Conservation (phyloP, 2,888 invertebrate species). For the Napeogenes inachia region DNA sequence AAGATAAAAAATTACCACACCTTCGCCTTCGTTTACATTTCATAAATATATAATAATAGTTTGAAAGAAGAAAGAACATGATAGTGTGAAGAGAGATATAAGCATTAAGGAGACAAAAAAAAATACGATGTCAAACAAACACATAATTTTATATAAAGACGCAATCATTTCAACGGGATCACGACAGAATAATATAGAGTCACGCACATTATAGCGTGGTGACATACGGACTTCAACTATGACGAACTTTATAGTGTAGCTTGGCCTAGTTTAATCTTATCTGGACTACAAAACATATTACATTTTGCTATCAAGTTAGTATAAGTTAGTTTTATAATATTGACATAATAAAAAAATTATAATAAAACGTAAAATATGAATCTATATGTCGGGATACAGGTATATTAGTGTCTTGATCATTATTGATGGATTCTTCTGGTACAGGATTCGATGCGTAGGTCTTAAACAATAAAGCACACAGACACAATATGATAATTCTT, state of each 20-base stretch:
- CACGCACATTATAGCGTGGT: slow-evolving; percentile 50
- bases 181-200: slow-evolving; percentile 51
- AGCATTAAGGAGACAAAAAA: slow-evolving; percentile 27
- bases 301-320: background rate
- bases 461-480: too few relatives aligned
- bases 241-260: slow-evolving; percentile 1
- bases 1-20: too few relatives aligned
- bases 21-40: too few relatives aligned
- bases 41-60: slow-evolving; percentile 13
- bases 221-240: slow-evolving; percentile 34
- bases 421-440: too few relatives aligned
- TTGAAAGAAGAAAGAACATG: slow-evolving; percentile 11
- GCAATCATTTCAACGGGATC: slow-evolving; percentile 67
- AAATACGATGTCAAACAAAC: slow-evolving; percentile 49
- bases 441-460: too few relatives aligned
- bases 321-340: too few relatives aligned
- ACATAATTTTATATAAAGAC: slow-evolving; percentile 63
- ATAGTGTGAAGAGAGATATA: slow-evolving; percentile 16
- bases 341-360: too few relatives aligned
- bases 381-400: too few relatives aligned
- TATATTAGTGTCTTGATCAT: too few relatives aligned
- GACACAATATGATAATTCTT: too few relatives aligned
- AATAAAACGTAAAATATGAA: too few relatives aligned
- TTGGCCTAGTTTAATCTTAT: background rate
- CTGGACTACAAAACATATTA: background rate